These are phyloP conservation scores for Chelidonichthys spinosus DNA, from an alignment of 2,797 vertebrate species.

Conservation along the genomic window DNA sequence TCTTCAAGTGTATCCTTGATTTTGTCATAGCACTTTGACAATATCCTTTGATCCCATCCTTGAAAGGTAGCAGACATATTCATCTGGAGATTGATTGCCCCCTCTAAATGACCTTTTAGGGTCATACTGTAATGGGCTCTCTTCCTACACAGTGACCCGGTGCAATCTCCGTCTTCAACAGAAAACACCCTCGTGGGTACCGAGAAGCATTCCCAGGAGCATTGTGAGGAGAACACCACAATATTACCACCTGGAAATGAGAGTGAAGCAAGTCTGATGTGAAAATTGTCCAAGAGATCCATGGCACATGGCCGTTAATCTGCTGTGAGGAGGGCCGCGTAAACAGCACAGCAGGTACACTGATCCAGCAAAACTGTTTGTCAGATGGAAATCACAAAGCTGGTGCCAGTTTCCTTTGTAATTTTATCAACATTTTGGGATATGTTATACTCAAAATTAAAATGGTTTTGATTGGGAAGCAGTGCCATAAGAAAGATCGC, in stretches of 20 bases:
- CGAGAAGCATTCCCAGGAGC: conserved; percentile 47
- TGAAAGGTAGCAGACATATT: conserved; percentile 65
- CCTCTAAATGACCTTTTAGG: conserved; percentile 69
- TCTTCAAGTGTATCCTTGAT: neutral
- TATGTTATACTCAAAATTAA: neutral
- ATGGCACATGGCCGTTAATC: conserved; percentile 46
- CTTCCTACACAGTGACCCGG: conserved; percentile 76
- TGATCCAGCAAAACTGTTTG: conserved; percentile 17
- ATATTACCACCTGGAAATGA: conserved; percentile 57
- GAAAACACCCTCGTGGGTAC: conserved; percentile 56
- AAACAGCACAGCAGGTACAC: neutral
- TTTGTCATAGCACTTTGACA: conserved; percentile 25
- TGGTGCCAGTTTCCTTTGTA: neutral
- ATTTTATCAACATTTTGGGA: neutral
- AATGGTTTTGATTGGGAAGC: neutral
- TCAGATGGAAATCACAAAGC: conserved; percentile 9
- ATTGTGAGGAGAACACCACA: conserved; percentile 38
- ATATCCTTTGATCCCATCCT: conserved; percentile 34
- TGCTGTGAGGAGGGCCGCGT: conserved; percentile 11
- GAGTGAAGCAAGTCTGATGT: conserved; percentile 55
- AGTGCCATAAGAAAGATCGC: neutral
- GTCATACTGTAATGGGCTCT: conserved; percentile 76
- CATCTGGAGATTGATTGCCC: conserved; percentile 77
- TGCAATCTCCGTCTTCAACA: conserved; percentile 66
- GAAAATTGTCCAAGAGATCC: conserved; percentile 55